A percentile compares a stretch with the other conserved stretches of the same genome.
Evolutionary conservation across 2,888 invertebrate genomes (phyloP).

Genomic region (Drosophila mimica): DNA sequence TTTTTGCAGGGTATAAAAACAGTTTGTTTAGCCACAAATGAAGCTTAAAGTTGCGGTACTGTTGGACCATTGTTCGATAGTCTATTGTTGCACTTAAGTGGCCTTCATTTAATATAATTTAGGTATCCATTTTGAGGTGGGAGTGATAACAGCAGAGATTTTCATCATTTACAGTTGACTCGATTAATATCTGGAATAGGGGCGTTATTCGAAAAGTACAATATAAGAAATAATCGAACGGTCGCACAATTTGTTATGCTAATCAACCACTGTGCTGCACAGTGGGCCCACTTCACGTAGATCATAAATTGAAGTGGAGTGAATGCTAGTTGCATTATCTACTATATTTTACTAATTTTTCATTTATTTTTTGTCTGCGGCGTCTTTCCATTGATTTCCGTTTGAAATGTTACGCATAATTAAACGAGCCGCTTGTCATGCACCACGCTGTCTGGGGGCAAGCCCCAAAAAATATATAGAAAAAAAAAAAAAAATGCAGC

Average conservation of each 20-base stretch:
- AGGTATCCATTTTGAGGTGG: not conserved
- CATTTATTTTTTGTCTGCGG: not conserved
- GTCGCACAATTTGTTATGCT: conserved; percentile 23
- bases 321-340: conserved; percentile 24
- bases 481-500: conserved; percentile 7
- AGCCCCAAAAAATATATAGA: conserved; percentile 50
- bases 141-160: conserved; percentile 1
- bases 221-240: conserved; percentile 22
- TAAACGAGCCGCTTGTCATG: conserved; percentile 59
- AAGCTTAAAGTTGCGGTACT: conserved; percentile 7
- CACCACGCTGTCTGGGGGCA: conserved; percentile 65
- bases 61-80: conserved; percentile 16
- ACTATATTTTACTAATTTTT: not conserved
- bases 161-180: not conserved
- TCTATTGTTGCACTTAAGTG: conserved; percentile 25
- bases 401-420: conserved; percentile 74
- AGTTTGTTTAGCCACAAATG: conserved; percentile 3
- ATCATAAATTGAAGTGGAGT: conserved; percentile 38
- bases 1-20: not conserved
- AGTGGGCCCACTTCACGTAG: conserved; percentile 14
- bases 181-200: conserved; percentile 7
- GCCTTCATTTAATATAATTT: conserved; percentile 19
- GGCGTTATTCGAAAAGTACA: conserved; percentile 14
- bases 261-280: conserved; percentile 10
- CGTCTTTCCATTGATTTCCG: conserved; percentile 47